Percentiles rank a stretch among this genome's conserved stretches.
These are phyloP conservation scores for Mirza zaza DNA, from an alignment of 2,113 vertebrate genomes.

Conservation along the genomic window DNA sequence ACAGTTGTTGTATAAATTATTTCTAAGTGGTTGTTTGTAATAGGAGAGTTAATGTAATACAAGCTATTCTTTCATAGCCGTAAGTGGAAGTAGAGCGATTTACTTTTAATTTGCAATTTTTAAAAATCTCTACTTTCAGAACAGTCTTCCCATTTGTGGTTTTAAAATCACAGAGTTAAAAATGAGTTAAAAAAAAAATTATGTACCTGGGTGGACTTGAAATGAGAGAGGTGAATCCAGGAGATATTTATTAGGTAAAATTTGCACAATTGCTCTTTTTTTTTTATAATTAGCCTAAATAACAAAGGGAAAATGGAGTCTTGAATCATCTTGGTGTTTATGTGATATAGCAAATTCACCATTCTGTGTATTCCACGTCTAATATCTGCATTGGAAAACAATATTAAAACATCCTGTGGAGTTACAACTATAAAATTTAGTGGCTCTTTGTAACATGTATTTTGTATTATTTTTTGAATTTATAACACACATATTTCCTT, in stretches of 20 bases:
- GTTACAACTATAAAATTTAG: neutral
- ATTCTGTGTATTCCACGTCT: neutral
- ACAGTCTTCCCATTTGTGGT: slow-evolving; percentile 3
- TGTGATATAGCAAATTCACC: neutral
- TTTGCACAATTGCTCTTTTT: slow-evolving; percentile 5
- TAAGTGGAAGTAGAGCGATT: slow-evolving; percentile 19
- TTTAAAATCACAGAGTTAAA: slow-evolving; percentile 53
- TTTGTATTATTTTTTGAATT: slow-evolving; percentile 35
- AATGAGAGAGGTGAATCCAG: slow-evolving; percentile 19
- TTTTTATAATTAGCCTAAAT: slow-evolving; percentile 39
- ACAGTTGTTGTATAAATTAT: neutral
- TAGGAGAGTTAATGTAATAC: slow-evolving; percentile 12
- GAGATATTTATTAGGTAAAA: slow-evolving; percentile 9
- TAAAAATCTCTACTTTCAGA: slow-evolving; percentile 37
- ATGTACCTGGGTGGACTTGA: neutral
- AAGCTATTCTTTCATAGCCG: slow-evolving; percentile 23
- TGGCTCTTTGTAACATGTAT: neutral
- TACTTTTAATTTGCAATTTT: slow-evolving; percentile 47
- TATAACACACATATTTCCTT: neutral
- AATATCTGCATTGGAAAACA: neutral
- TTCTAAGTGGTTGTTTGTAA: slow-evolving; percentile 40
- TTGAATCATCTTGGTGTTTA: neutral
- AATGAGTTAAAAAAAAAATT: neutral
- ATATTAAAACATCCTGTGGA: slow-evolving; percentile 2
- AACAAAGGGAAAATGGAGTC: slow-evolving; percentile 10